These are phyloP conservation scores for Molanna angustata DNA, from an alignment of 2,888 invertebrate species.

Conservation along the genomic window DNA sequence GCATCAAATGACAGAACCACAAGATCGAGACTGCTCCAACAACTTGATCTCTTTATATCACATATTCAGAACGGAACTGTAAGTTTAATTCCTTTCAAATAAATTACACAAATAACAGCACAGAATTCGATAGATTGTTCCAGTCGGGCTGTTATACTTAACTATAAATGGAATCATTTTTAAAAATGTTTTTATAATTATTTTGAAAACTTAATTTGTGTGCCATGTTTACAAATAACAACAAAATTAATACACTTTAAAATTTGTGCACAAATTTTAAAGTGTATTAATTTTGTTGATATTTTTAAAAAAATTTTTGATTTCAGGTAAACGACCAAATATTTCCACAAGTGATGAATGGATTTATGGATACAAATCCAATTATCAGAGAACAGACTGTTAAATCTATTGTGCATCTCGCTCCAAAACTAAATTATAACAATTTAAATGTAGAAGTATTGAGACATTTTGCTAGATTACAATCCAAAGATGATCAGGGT, in stretches of 20 bases:
- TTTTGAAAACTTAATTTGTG: too few relatives aligned
- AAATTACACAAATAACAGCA: too few relatives aligned
- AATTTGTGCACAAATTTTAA: too few relatives aligned
- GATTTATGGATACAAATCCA: constrained; percentile 96
- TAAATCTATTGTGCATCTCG: constrained; percentile 93
- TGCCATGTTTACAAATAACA: too few relatives aligned
- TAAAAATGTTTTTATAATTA: too few relatives aligned
- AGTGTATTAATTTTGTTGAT: too few relatives aligned
- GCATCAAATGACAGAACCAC: constrained; percentile 95
- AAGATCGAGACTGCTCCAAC: constrained; percentile 87
- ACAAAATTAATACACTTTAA: too few relatives aligned
- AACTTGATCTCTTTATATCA: constrained; percentile 86
- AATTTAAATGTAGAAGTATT: constrained; percentile 96
- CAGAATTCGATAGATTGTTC: too few relatives aligned
- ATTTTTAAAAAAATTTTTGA: too few relatives aligned
- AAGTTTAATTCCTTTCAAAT: too few relatives aligned
- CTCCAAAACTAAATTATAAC: constrained; percentile 95
- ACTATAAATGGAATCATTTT: too few relatives aligned
- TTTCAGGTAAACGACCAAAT: constrained; percentile 89
- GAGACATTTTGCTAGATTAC: constrained; percentile 92
- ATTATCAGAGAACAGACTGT: constrained; percentile 97
- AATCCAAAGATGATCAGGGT: constrained; percentile 93
- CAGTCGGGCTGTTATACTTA: too few relatives aligned
- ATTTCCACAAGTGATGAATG: constrained; percentile 90
- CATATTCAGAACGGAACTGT: constrained; percentile 73